Conservation (phyloP, 2,888 invertebrate species). For the Tanytarsus gracilentus region DNA sequence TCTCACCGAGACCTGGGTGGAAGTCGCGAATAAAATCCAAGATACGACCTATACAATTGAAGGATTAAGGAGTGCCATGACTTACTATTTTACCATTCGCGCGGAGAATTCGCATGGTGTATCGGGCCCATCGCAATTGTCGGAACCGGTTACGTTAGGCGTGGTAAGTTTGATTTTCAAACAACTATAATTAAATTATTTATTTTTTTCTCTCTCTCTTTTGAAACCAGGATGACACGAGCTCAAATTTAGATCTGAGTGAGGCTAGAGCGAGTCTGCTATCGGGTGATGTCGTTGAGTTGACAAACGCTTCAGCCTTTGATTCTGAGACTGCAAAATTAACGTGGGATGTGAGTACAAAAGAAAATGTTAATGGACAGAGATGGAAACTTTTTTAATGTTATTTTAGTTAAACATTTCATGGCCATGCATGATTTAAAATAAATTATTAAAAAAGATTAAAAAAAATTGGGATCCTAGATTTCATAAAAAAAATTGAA, state of each 20-base stretch:
- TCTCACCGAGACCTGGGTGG: slow-evolving; percentile 49
- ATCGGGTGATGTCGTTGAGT: slow-evolving; percentile 63
- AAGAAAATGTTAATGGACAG: not conserved
- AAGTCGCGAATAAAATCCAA: slow-evolving; percentile 53
- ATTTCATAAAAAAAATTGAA: too few relatives aligned
- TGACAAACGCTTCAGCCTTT: slow-evolving; percentile 72
- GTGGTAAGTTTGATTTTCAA: too few relatives aligned
- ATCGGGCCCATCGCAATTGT: slow-evolving; percentile 71
- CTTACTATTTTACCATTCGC: slow-evolving; percentile 79
- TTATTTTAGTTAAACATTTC: too few relatives aligned
- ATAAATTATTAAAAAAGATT: too few relatives aligned
- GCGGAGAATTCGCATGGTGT: slow-evolving; percentile 81
- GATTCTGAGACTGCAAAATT: slow-evolving; percentile 76
- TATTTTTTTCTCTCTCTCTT: too few relatives aligned
- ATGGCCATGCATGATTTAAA: too few relatives aligned
- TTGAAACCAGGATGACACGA: slow-evolving; percentile 22
- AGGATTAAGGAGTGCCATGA: slow-evolving; percentile 63
- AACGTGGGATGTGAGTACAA: slow-evolving; percentile 63
- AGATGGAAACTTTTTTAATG: slow-evolving; percentile 1
- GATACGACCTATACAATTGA: slow-evolving; percentile 65
- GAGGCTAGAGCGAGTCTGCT: slow-evolving; percentile 62
- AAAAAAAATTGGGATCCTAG: too few relatives aligned
- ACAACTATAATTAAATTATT: too few relatives aligned
- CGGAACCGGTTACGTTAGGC: slow-evolving; percentile 59
- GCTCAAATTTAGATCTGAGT: slow-evolving; percentile 37